A percentile compares a stretch with the other conserved stretches of the same genome.
Evolutionary conservation across 2,888 invertebrate genomes (phyloP).

Genomic region (Pristionchus arcanus): DNA sequence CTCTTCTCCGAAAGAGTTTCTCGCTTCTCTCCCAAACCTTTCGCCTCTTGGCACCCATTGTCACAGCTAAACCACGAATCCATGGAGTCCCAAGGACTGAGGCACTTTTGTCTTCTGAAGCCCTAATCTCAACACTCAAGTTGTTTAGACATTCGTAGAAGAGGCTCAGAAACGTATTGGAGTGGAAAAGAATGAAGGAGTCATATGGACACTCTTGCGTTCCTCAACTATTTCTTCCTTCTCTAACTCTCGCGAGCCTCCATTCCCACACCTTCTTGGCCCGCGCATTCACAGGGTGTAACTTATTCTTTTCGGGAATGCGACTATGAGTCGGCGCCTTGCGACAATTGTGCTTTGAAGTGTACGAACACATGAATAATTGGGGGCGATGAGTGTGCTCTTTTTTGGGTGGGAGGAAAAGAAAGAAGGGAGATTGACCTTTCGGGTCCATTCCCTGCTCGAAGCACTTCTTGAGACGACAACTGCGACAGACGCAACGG

Average conservation of each 20-base stretch:
- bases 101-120: conserved; percentile 5
- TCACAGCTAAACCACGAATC: background rate
- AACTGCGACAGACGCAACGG: conserved; percentile 72
- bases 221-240: background rate
- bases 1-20: conserved; percentile 1
- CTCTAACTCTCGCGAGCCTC: conserved; percentile 21
- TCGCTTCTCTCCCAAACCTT: background rate
- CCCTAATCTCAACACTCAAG: background rate
- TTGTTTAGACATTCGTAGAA: conserved; percentile 7
- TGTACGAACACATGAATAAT: background rate
- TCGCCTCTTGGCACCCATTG: background rate
- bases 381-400: background rate
- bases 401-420: background rate
- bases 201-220: background rate
- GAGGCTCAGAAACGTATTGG: conserved; percentile 15
- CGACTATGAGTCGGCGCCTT: background rate
- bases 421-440: conserved; percentile 59
- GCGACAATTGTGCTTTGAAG: conserved; percentile 14
- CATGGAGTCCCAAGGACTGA: background rate
- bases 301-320: conserved; percentile 43
- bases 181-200: conserved; percentile 27
- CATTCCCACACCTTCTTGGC: conserved; percentile 2
- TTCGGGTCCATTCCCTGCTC: conserved; percentile 74
- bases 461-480: conserved; percentile 73
- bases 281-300: background rate